These are phyloP conservation scores for Eptesicus fuscus DNA, from an alignment of 2,113 vertebrate species.

Conservation along the genomic window DNA sequence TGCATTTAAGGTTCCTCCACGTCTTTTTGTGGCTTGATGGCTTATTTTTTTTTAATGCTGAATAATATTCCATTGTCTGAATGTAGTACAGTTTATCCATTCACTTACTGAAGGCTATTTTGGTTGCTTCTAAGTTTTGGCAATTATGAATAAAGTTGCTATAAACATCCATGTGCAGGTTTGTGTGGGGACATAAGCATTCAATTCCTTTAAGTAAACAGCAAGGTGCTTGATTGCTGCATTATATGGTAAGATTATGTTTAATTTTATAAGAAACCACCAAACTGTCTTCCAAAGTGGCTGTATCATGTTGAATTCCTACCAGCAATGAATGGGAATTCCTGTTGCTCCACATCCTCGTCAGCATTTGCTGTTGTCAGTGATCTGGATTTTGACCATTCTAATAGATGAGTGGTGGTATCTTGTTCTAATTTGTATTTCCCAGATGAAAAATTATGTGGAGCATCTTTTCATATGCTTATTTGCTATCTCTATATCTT, in stretches of 20 bases:
- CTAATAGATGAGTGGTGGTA: background rate
- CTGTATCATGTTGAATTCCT: no score
- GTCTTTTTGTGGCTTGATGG: background rate
- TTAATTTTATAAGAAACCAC: background rate
- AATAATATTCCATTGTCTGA: background rate
- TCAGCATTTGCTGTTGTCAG: background rate
- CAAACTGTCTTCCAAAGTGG: background rate
- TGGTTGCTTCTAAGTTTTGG: background rate
- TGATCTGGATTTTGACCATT: background rate
- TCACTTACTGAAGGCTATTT: background rate
- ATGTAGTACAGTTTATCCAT: background rate
- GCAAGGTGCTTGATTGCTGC: background rate
- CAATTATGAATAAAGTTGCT: background rate
- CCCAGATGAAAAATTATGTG: background rate
- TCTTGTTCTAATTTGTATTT: background rate
- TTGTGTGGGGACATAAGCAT: background rate
- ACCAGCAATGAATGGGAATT: background rate
- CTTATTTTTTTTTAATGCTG: background rate
- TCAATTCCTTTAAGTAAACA: background rate
- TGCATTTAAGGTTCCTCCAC: background rate
- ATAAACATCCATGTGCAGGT: background rate
- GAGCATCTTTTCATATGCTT: background rate
- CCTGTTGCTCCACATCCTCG: background rate
- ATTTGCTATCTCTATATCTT: background rate
- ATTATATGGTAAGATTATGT: background rate